A percentile compares a stretch with the other conserved stretches of the same genome.
Evolutionary conservation across 2,797 vertebrate species (phyloP).

Genomic region (Caiman crocodilus): DNA sequence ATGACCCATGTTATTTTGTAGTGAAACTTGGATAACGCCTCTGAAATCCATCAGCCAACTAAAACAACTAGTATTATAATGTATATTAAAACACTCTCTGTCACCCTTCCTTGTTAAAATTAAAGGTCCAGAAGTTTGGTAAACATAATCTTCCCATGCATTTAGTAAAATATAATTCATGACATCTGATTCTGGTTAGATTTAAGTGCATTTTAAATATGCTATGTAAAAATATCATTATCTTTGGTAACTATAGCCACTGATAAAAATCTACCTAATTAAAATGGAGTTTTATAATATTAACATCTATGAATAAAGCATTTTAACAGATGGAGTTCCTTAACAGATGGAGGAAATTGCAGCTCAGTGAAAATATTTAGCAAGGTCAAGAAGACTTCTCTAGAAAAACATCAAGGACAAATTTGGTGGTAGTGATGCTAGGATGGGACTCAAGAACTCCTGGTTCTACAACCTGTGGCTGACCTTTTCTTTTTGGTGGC

Average conservation of each 20-base stretch:
- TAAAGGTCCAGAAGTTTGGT: neutral
- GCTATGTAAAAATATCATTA: neutral
- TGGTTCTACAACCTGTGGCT: neutral
- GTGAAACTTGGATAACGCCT: neutral
- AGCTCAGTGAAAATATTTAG: neutral
- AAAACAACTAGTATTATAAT: neutral
- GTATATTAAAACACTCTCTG: neutral
- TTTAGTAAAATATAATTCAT: neutral
- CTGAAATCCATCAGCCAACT: neutral
- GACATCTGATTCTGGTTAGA: neutral
- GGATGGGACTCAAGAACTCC: neutral
- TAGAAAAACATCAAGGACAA: rapidly evolving
- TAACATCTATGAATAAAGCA: neutral
- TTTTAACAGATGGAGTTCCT: too few relatives aligned
- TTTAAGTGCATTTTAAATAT: neutral
- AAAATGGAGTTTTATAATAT: neutral
- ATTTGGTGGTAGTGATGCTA: neutral
- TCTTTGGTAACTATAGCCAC: neutral
- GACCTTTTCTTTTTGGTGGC: neutral
- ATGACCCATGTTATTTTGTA: neutral
- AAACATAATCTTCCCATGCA: too few relatives aligned
- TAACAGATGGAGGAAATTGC: too few relatives aligned
- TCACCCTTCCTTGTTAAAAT: neutral
- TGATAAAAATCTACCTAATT: neutral
- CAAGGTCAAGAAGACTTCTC: neutral